phyloP scores from a whole-genome alignment of 2,888 invertebrate genomes.

The Melitaea athalia region DNA sequence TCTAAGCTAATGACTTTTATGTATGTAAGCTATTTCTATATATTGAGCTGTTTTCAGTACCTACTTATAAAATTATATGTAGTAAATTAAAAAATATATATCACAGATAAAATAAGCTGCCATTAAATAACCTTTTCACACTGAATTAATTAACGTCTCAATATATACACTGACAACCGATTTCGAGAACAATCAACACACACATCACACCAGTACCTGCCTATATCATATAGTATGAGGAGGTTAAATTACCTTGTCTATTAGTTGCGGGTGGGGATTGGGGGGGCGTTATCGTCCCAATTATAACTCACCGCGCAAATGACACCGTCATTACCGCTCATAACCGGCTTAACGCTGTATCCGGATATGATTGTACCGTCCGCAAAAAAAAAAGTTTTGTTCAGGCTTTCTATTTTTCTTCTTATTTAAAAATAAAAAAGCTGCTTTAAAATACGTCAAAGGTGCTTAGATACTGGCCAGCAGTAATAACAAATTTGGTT shows the following conservation, averaged over 20 bases:
- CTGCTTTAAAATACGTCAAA: background rate
- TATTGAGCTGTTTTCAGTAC: no score
- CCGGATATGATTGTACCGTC: constrained; percentile 54
- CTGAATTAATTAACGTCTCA: background rate
- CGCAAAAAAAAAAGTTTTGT: constrained; percentile 32
- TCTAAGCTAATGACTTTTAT: no score
- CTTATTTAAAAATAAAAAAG: background rate
- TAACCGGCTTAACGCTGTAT: constrained; percentile 73
- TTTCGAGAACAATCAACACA: background rate
- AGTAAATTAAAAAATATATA: no score
- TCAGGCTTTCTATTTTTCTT: background rate
- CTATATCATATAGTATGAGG: constrained; percentile 17
- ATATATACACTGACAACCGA: background rate
- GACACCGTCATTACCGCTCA: constrained; percentile 70
- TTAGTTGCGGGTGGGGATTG: constrained; percentile 37
- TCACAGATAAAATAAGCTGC: background rate
- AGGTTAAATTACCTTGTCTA: constrained; percentile 49
- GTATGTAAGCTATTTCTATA: no score
- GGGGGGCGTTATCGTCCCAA: constrained; percentile 57
- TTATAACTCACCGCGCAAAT: constrained; percentile 76
- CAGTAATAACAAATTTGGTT: no score
- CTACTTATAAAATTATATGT: no score
- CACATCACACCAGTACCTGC: background rate
- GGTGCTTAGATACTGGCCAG: no score
- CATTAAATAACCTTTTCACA: background rate